phyloP scores from a whole-genome alignment of 2,113 vertebrate genomes.

The Labrus mixtus region DNA sequence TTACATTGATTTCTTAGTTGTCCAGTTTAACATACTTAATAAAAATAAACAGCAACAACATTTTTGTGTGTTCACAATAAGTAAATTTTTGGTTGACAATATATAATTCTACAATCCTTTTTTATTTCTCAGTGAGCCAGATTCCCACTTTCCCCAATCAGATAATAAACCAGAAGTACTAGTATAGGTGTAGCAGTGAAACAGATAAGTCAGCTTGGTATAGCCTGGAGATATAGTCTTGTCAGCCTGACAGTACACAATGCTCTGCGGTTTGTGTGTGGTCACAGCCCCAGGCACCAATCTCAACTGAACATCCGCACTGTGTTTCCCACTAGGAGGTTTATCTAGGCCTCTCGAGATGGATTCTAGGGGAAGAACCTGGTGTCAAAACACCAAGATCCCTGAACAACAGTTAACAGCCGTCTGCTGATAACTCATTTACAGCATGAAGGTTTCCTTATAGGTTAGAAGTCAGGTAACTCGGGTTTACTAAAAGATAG shows the following conservation, averaged over 20 bases:
- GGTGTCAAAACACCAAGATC: neutral
- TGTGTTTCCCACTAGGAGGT: neutral
- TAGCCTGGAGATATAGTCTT: neutral
- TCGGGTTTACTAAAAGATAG: neutral
- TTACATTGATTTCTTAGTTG: too few relatives aligned
- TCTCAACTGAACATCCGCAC: neutral
- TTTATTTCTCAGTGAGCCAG: neutral
- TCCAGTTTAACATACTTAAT: too few relatives aligned
- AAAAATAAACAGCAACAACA: too few relatives aligned
- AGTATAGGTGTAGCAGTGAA: neutral
- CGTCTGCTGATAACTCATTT: neutral
- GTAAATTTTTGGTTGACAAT: too few relatives aligned
- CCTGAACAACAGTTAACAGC: neutral
- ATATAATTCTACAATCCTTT: too few relatives aligned
- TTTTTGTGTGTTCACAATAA: too few relatives aligned
- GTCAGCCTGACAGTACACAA: neutral
- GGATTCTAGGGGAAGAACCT: neutral
- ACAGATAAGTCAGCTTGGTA: too few relatives aligned
- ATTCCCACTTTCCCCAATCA: neutral
- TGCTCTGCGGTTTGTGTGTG: neutral
- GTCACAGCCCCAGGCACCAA: neutral
- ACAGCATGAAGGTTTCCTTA: neutral
- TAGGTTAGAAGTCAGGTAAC: neutral
- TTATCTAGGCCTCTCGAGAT: neutral
- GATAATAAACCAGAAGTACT: neutral